Evolutionary conservation across 2,888 invertebrate species (phyloP).

Genomic region (Helicoverpa assulta): DNA sequence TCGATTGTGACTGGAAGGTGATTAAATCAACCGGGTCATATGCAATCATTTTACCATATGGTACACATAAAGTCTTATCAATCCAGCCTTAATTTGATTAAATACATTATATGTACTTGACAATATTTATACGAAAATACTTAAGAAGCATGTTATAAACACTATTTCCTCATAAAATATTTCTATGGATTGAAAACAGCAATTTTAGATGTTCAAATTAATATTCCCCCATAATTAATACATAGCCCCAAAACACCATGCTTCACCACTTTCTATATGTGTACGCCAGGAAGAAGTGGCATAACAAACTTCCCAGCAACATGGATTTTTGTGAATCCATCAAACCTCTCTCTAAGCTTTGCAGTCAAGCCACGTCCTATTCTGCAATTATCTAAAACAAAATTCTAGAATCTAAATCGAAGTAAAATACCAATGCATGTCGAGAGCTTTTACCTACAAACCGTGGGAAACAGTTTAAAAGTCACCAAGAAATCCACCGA

Average conservation of each 20-base stretch:
- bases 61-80: slow-evolving; percentile 6
- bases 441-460: slow-evolving; percentile 9
- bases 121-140: not conserved
- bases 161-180: too few relatives aligned
- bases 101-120: not conserved
- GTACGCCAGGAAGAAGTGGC: too few relatives aligned
- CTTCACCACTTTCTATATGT: too few relatives aligned
- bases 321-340: not conserved
- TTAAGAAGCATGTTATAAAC: too few relatives aligned
- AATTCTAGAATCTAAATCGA: not conserved
- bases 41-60: slow-evolving; percentile 43
- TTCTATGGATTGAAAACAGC: too few relatives aligned
- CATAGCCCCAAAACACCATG: too few relatives aligned
- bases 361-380: not conserved
- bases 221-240: too few relatives aligned
- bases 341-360: slow-evolving; percentile 1
- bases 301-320: too few relatives aligned
- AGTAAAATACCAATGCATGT: slow-evolving; percentile 14
- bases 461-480: slow-evolving; percentile 38
- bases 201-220: too few relatives aligned
- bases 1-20: slow-evolving; percentile 52
- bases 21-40: slow-evolving; percentile 61
- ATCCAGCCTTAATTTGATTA: not conserved
- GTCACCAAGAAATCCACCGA: slow-evolving; percentile 12
- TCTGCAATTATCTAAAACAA: not conserved